These are phyloP conservation scores for Mythimna loreyi DNA, from an alignment of 2,888 invertebrate genomes.

Conservation along the genomic window DNA sequence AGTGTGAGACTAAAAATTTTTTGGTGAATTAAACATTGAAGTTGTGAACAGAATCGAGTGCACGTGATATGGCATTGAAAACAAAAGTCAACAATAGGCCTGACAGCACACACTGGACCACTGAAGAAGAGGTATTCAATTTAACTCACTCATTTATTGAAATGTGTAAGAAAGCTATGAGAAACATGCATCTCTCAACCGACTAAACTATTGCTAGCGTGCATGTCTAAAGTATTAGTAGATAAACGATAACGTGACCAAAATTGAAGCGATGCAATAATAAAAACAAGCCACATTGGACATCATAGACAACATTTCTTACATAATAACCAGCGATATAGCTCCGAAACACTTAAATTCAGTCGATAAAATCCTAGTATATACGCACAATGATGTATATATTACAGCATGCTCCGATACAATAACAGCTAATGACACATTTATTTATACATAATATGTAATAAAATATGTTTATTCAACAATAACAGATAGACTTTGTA, in stretches of 20 bases:
- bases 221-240: constrained; percentile 62
- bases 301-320: constrained; percentile 72
- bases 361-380: constrained; percentile 84
- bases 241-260: constrained; percentile 59
- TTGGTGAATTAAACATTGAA: constrained; percentile 25
- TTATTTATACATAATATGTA: constrained; percentile 76
- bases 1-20: constrained; percentile 28
- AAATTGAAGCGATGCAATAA: constrained; percentile 64
- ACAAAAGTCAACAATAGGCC: constrained; percentile 85
- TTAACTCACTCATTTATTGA: constrained; percentile 79
- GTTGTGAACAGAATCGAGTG: constrained; percentile 44
- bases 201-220: constrained; percentile 69
- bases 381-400: constrained; percentile 74
- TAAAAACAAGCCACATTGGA: constrained; percentile 73
- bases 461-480: constrained; percentile 87
- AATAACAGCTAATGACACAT: constrained; percentile 78
- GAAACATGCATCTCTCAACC: constrained; percentile 60
- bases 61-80: constrained; percentile 81
- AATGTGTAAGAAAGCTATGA: constrained; percentile 65
- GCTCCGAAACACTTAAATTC: constrained; percentile 79
- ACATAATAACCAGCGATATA: constrained; percentile 73
- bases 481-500: constrained; percentile 88
- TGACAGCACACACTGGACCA: constrained; percentile 87
- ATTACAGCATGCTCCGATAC: constrained; percentile 80
- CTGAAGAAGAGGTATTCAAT: constrained; percentile 88